Base-by-base conservation (phyloP, 1,140 invertebrate species). In the Sipha flava region DNA sequence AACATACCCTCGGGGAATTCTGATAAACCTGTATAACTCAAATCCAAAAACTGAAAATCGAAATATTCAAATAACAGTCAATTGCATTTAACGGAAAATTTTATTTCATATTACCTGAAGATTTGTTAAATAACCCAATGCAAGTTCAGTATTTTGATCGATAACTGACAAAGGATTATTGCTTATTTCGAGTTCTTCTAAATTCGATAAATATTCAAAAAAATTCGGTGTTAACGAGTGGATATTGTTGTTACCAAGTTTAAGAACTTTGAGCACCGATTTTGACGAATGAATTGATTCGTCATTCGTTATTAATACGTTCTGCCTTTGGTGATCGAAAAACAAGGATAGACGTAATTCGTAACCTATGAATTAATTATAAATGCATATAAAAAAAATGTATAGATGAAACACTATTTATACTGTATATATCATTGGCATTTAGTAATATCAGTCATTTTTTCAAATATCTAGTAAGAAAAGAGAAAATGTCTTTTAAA, bases 131-230 rank as follows among this genome's bases (percentile, higher is more conserved):
- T 40, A 12, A 4, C 21, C 21, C 29, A 77, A 40, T 6, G 73
- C 7, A 2, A 77, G 40, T 59, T 77, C 52, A 18, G 73, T 77
- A 16, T 77, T 77, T 77, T 59, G 73, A 37, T 77, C 73, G 2
- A 77, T 77, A 0, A 77, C 31, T 18, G 14, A 26, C 12, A 77
- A 59, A 40, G 73, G 73, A 26, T 77, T 77, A 23, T 59, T 59
- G 23, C 59, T 77, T 3, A 77, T 29, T 10, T 77, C 73, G 16
- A 77, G 73, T 2, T 3, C 16, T 77, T 77, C 73, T 29, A 77
- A 26, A 0, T 77, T 54, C 6, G n/a, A 59, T 21, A 77, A 59
- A 40, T 77, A n/a, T 43, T 77, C 52, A 59, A 77, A 77, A 59
- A 4, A 59, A 57, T 59, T 26, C 1, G 73, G 52, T 4, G 21